Evolutionary conservation across 2,113 vertebrate genomes (phyloP), one percentile per base, ranked within the genome.

Genomic region (Lophius piscatorius): DNA sequence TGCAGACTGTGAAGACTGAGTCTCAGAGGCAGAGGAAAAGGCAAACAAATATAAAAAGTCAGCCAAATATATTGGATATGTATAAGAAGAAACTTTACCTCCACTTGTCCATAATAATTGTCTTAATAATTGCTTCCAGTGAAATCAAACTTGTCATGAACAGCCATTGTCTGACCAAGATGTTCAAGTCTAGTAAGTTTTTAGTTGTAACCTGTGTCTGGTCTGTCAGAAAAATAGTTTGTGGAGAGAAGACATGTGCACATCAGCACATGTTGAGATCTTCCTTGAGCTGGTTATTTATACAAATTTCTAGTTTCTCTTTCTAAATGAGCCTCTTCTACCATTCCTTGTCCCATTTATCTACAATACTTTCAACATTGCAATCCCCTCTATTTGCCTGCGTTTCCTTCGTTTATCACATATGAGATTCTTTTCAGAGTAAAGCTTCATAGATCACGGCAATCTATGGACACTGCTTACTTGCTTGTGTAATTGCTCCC

Each of bases 261-360:
- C 42, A 34, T 76, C 33, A 22, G 23, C 17, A 38, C 35, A 17
- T 9, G 8, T 29, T 29, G n/a, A n/a, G n/a, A n/a, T n/a, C n/a
- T n/a, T n/a, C n/a, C n/a, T n/a, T n/a, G n/a, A n/a, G n/a, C n/a
- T n/a, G n/a, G n/a, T n/a, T n/a, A n/a, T n/a, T n/a, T n/a, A n/a
- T n/a, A n/a, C n/a, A n/a, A n/a, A n/a, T n/a, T n/a, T 12, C 34
- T 38, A 28, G 51, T 24, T 18, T 22, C 4, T 23, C 54, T 50
- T 59, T 61, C 36, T 33, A 81, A 70, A 58, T 40, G 40, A 62
- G 40, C 16, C 29, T 57, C 38, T 26, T 50, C 29, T 57, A 72
- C 67, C 47, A 31, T 34, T 63, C 40, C 24, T 63, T 17, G 22
- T 21, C 44, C 34, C 54, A 40, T 55, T 47, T 42, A 33, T 50